These are phyloP conservation scores for Grantiella picta DNA, from an alignment of 2,113 vertebrate species.

Conservation along the genomic window DNA sequence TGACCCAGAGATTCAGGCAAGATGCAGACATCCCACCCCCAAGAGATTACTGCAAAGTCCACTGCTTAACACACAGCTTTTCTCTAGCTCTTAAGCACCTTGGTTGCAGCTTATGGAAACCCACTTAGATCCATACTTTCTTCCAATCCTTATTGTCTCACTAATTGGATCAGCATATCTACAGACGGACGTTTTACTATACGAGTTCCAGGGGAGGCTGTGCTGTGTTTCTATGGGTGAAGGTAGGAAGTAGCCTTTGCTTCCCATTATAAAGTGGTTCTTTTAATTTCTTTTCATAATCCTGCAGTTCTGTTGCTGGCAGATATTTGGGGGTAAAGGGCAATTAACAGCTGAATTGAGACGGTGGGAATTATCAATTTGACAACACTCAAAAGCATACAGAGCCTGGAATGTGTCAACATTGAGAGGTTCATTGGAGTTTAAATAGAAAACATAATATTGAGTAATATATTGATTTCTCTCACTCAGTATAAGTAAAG, in stretches of 20 bases:
- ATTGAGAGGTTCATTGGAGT: neutral
- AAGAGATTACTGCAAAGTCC: slow-evolving; percentile 1
- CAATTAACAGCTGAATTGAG: neutral
- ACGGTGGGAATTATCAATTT: neutral
- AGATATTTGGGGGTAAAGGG: neutral
- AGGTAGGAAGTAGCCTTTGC: neutral
- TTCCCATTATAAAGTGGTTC: neutral
- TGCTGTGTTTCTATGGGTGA: neutral
- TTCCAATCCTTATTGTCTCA: slow-evolving; percentile 43
- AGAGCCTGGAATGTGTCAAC: neutral
- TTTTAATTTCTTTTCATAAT: neutral
- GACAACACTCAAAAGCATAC: neutral
- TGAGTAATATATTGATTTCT: neutral
- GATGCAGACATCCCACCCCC: neutral
- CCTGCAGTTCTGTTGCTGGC: neutral
- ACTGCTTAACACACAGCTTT: slow-evolving; percentile 28
- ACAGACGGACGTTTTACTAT: neutral
- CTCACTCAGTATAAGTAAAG: neutral
- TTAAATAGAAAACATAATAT: neutral
- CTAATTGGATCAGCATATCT: neutral
- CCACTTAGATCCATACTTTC: slow-evolving; percentile 53
- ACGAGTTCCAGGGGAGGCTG: neutral
- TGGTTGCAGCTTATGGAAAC: slow-evolving; percentile 38
- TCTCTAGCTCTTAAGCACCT: slow-evolving; percentile 48
- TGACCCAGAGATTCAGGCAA: neutral